A percentile compares a stretch with the other conserved stretches of the same genome.
These are phyloP conservation scores for Ispidina picta DNA, from an alignment of 2,797 vertebrate genomes.

Conservation along the genomic window DNA sequence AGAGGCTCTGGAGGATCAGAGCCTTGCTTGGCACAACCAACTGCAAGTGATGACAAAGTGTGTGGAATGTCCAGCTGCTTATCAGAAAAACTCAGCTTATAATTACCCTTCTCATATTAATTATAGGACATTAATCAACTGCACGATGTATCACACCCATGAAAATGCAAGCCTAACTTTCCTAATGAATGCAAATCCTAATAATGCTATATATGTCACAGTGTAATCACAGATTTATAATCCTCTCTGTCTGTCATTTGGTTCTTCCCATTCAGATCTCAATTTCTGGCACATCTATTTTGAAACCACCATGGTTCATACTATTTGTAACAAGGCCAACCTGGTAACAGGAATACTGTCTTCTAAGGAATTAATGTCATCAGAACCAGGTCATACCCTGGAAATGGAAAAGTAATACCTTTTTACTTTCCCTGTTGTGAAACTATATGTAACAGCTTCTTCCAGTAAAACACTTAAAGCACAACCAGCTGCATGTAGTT, in stretches of 20 bases:
- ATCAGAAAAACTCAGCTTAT: background rate
- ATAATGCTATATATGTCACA: constrained; percentile 32
- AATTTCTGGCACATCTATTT: background rate
- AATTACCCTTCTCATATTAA: background rate
- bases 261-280: background rate
- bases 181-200: constrained; percentile 35
- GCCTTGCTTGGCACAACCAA: background rate
- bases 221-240: background rate
- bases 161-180: background rate
- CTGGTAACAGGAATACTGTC: background rate
- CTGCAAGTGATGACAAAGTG: background rate
- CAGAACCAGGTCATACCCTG: background rate
- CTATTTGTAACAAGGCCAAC: background rate
- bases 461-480: background rate
- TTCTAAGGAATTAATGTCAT: background rate
- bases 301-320: background rate
- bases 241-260: background rate
- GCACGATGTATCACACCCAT: background rate
- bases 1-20: background rate
- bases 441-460: background rate
- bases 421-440: background rate
- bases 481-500: background rate
- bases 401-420: background rate
- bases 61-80: background rate
- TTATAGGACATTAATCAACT: background rate